phyloP scores from a whole-genome alignment of 2,113 vertebrate species.

The Emydocephalus ijimae region DNA sequence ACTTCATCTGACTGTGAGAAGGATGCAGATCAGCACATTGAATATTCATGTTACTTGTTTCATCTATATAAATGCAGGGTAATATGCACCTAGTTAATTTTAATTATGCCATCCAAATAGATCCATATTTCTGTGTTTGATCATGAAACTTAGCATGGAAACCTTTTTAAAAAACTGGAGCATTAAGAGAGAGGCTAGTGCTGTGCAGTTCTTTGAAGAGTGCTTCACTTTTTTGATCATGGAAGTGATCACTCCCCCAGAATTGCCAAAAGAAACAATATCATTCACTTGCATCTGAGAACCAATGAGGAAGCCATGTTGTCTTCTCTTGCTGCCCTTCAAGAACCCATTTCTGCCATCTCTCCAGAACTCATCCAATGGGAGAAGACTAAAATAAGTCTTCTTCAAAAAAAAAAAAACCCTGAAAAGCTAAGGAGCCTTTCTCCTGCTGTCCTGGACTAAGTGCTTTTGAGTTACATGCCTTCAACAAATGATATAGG shows the following conservation, averaged over 20 bases:
- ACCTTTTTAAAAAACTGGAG: not conserved
- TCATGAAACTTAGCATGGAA: not conserved
- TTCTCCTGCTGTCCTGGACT: not conserved
- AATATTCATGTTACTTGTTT: not conserved
- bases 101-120: not conserved
- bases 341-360: not conserved
- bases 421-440: not conserved
- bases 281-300: not conserved
- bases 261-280: not conserved
- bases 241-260: not conserved
- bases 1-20: not conserved
- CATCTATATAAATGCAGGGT: not conserved
- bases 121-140: not conserved
- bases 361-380: not conserved
- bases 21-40: not conserved
- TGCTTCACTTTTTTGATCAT: not conserved
- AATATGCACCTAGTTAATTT: not conserved
- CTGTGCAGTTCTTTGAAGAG: not conserved
- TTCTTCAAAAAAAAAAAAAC: not conserved
- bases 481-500: not conserved
- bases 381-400: not conserved
- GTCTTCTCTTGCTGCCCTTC: not conserved
- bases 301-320: not conserved
- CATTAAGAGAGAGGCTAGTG: not conserved
- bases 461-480: not conserved